Conservation (phyloP, 2,888 invertebrate genomes). For the Nemurella pictetii region DNA sequence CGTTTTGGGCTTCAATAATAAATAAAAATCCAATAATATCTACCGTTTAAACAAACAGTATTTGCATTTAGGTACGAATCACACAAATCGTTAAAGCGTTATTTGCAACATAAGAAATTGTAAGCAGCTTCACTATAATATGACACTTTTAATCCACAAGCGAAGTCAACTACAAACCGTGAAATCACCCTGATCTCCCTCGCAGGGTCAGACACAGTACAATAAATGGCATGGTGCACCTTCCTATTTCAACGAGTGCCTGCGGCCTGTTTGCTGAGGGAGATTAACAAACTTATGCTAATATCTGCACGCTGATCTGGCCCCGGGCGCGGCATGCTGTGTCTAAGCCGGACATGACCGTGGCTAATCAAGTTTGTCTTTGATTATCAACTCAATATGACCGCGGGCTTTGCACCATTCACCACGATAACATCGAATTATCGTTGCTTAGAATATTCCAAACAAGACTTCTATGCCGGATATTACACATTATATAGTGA, state of each 20-base stretch:
- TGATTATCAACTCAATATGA: background rate
- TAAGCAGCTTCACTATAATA: no score
- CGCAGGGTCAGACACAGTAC: no score
- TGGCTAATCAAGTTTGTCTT: background rate
- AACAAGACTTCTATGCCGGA: background rate
- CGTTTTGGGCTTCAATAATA: no score
- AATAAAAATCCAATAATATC: no score
- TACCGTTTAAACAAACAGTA: no score
- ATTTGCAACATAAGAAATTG: no score
- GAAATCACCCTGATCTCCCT: no score
- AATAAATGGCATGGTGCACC: background rate
- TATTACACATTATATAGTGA: background rate
- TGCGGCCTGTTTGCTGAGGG: background rate
- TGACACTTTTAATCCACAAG: no score
- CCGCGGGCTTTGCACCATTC: background rate
- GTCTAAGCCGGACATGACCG: background rate
- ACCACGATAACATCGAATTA: background rate
- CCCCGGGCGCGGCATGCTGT: background rate
- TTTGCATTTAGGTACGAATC: no score
- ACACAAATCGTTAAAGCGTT: no score
- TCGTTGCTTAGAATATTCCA: background rate
- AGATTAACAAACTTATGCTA: no score
- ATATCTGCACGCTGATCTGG: background rate
- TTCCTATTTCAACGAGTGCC: background rate
- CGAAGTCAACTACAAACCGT: no score